Evolutionary conservation across 2,113 vertebrate species (phyloP), one percentile per base, ranked within the genome.

Genomic region (Otis tarda): DNA sequence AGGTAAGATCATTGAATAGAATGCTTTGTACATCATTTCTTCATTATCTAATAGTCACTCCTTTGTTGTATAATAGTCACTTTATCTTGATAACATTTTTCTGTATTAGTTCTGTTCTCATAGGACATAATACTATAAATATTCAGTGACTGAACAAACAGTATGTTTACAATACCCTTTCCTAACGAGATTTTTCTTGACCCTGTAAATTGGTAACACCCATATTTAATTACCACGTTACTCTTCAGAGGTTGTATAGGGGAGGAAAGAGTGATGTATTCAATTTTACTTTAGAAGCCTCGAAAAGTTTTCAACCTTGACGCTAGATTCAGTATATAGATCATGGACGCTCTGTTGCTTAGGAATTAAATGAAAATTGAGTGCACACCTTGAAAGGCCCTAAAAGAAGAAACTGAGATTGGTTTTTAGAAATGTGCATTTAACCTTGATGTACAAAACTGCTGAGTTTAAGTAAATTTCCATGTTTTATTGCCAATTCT

Each of bases 1-100:
- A 99, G 98, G 99, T 99, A 93, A 97, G 84, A 83, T 13, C 9
- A 59, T 82, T 35, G 50, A 53, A 57, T 52, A 4, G 12, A 91
- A 87, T 53, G 11, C 9, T 69, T 73, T 87, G 17, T 55, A 30
- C 5, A 17, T 55, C 6, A 20, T 33, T 59, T 41, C 31, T 67
- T 83, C 59, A 33, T 39, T 83, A 20, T 57, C 24, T 60, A 22
- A 52, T 23, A 45, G 43, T n/a, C 24, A 31, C 4, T 73, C 24
- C 16, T 83, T 70, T 57, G 14, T n/a, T 70, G 20, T 75, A 15
- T 56, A 83, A 49, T 19, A 41, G 55, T 28, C n/a, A 30, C 16
- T 94, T 89, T 16, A 77, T 21, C 23, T 73, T 60, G 20, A 14
- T 70, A 59, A 59, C 5, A 3, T 57, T 69, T 86, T 86, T 60